phyloP scores from a whole-genome alignment of 1,140 invertebrate species.

The Calliphora vicina region DNA sequence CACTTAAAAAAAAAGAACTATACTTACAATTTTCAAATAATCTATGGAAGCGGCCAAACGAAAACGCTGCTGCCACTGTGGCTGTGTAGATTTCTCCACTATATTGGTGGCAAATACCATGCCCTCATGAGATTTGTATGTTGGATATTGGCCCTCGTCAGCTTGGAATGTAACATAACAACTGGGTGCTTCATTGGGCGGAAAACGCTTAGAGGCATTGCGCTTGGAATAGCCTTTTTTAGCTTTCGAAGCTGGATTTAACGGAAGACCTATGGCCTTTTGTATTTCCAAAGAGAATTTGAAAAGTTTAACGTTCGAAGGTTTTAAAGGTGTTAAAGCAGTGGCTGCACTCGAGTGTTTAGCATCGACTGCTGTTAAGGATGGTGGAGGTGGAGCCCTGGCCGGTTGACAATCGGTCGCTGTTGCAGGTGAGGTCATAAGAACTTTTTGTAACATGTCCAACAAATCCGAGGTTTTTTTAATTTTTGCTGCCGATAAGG shows the following conservation, averaged over 20 bases:
- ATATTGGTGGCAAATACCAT: conserved; percentile 66
- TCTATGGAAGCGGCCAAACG: conserved; percentile 66
- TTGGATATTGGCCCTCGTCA: conserved; percentile 44
- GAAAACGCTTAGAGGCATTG: conserved; percentile 47
- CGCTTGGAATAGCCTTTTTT: conserved; percentile 47
- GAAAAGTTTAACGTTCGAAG: conserved; percentile 46
- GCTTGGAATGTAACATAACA: conserved; percentile 71
- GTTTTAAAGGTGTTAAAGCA: conserved; percentile 21
- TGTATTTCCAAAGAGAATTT: conserved; percentile 67
- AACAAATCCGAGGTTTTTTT: conserved; percentile 62
- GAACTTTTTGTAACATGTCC: conserved; percentile 63
- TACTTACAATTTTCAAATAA: conserved; percentile 66
- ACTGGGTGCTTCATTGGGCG: conserved; percentile 64
- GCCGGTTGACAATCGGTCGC: not conserved
- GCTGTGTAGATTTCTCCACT: conserved; percentile 65
- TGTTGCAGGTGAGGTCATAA: not conserved
- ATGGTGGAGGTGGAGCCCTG: not conserved
- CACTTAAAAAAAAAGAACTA: no score
- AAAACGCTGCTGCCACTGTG: conserved; percentile 68
- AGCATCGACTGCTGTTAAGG: not conserved
- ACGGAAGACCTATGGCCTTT: conserved; percentile 68
- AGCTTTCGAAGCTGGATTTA: conserved; percentile 60
- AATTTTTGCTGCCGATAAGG: conserved; percentile 39
- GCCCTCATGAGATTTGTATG: conserved; percentile 59
- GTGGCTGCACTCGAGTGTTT: not conserved